Conservation (phyloP, 1,140 invertebrate genomes). For the Lepidurus couesii region DNA sequence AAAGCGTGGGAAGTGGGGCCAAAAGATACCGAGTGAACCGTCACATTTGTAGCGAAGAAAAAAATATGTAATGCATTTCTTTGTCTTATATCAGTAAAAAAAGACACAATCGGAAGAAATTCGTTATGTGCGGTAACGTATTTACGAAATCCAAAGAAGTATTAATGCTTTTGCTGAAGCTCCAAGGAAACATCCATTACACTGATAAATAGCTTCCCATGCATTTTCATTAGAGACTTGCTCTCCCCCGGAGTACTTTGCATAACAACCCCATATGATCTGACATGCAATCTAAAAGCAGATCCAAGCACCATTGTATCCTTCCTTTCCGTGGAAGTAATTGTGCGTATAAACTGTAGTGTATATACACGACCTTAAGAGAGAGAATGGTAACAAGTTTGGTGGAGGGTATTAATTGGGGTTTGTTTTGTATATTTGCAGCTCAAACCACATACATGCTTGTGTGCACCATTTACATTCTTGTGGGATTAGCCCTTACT, state of each 20-base stretch:
- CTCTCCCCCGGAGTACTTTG: too few relatives aligned
- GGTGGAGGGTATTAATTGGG: too few relatives aligned
- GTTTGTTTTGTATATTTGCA: constrained; percentile 44
- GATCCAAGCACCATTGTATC: too few relatives aligned
- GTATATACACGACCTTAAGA: too few relatives aligned
- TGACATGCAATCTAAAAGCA: too few relatives aligned
- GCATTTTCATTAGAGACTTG: too few relatives aligned
- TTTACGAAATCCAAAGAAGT: not conserved
- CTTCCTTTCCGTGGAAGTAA: too few relatives aligned
- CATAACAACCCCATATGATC: too few relatives aligned
- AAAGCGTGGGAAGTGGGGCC: not conserved
- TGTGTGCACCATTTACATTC: constrained; percentile 82
- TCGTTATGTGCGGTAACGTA: not conserved
- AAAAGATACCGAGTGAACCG: constrained; percentile 2
- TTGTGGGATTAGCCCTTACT: constrained; percentile 86
- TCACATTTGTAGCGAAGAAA: not conserved
- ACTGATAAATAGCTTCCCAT: too few relatives aligned
- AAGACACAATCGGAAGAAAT: not conserved
- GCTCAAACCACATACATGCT: constrained; percentile 81
- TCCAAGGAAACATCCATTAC: too few relatives aligned
- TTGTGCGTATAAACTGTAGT: too few relatives aligned
- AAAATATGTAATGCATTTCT: not conserved
- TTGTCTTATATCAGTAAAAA: not conserved
- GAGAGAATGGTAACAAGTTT: too few relatives aligned
- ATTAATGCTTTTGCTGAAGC: not conserved